These are phyloP conservation scores for Nestor notabilis DNA, from an alignment of 2,113 vertebrate species.

Conservation along the genomic window DNA sequence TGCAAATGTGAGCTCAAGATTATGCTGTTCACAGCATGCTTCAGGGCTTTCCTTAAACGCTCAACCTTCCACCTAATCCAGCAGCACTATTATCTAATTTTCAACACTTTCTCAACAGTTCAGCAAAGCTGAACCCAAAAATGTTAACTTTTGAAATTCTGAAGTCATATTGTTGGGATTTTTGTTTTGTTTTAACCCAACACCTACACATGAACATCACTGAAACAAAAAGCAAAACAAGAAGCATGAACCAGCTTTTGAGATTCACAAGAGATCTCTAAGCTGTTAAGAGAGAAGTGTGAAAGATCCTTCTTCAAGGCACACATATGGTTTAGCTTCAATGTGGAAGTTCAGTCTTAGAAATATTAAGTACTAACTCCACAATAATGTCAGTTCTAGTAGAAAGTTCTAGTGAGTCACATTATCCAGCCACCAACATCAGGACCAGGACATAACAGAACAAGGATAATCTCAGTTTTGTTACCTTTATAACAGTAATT, in stretches of 20 bases:
- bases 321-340: background rate
- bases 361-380: background rate
- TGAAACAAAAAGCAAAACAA: background rate
- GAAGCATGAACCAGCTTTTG: background rate
- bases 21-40: background rate
- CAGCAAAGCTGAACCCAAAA: background rate
- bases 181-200: background rate
- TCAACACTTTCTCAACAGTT: background rate
- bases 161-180: background rate
- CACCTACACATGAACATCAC: background rate
- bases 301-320: background rate
- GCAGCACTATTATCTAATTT: background rate
- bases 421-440: rapidly evolving
- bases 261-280: background rate
- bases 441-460: background rate
- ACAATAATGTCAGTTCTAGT: rapidly evolving
- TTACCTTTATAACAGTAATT: constrained; percentile 81
- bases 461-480: background rate
- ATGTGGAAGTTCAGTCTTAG: background rate
- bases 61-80: background rate
- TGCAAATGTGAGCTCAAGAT: background rate
- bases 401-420: background rate
- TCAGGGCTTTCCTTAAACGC: background rate
- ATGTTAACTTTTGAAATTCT: background rate
- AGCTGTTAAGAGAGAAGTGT: rapidly evolving